Conservation (phyloP, 2,113 vertebrate species). For the Microtus pennsylvanicus region DNA sequence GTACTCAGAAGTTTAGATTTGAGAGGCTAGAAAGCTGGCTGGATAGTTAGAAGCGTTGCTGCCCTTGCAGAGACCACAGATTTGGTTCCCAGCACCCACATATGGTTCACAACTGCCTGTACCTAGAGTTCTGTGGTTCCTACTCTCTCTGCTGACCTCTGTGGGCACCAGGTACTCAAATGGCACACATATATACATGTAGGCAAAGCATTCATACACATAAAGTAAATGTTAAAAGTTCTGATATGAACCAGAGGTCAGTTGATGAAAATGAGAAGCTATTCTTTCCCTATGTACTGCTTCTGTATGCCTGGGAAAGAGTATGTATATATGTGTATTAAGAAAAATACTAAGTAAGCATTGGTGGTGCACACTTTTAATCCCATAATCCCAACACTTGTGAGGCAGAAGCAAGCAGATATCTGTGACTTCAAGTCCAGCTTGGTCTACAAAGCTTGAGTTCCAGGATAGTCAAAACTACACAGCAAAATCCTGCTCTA, state of each 20-base stretch:
- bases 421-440: neutral
- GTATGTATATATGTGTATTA: neutral
- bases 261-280: neutral
- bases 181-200: neutral
- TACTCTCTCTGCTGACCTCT: neutral
- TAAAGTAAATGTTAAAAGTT: neutral
- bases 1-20: slow-evolving; percentile 81
- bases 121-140: neutral
- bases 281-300: neutral
- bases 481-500: neutral
- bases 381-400: neutral
- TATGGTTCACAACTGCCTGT: neutral
- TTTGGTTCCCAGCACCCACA: neutral
- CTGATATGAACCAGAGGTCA: slow-evolving; percentile 4
- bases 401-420: neutral
- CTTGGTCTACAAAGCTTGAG: neutral
- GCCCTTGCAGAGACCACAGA: neutral
- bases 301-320: neutral
- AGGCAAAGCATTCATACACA: neutral
- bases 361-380: neutral
- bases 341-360: neutral
- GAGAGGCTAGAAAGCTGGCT: neutral
- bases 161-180: neutral
- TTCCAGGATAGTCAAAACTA: neutral
- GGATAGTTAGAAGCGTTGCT: neutral